These are phyloP conservation scores for Akabosia matsudoensis DNA, from an alignment of 1,140 invertebrate genomes.

Conservation along the genomic window DNA sequence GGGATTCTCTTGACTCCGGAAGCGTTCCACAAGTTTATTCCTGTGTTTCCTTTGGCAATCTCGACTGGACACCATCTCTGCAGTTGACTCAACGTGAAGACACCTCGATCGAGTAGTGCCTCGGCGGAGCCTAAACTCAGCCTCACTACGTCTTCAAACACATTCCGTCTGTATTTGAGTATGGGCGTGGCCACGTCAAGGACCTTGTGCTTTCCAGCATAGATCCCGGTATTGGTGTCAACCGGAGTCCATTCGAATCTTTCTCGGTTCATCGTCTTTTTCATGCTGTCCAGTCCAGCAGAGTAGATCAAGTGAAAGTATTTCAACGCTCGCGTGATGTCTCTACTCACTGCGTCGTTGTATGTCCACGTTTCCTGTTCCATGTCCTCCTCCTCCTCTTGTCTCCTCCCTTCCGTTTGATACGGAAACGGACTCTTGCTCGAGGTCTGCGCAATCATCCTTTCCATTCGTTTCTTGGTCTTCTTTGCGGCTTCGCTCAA, in stretches of 20 bases:
- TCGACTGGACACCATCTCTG: conserved; percentile 41
- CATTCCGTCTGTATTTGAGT: conserved; percentile 32
- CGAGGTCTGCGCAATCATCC: too few species aligned
- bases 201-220: background rate
- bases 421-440: background rate
- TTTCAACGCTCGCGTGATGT: background rate
- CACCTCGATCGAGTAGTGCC: conserved; percentile 27
- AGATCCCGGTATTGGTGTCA: conserved; percentile 28
- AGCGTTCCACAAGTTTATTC: conserved; percentile 40
- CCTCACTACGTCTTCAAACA: conserved; percentile 31
- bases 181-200: background rate
- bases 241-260: conserved; percentile 35
- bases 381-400: background rate
- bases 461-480: background rate
- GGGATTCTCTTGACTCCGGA: conserved; percentile 31
- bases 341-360: conserved; percentile 11
- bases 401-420: conserved; percentile 3
- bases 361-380: conserved; percentile 13
- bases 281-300: background rate
- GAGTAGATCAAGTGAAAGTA: conserved; percentile 36
- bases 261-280: conserved; percentile 36
- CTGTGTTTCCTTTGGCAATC: conserved; percentile 37
- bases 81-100: conserved; percentile 37
- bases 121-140: conserved; percentile 33
- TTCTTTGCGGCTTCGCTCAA: background rate